phyloP scores from a whole-genome alignment of 2,113 vertebrate species.

The Himantopus leucocephalus region DNA sequence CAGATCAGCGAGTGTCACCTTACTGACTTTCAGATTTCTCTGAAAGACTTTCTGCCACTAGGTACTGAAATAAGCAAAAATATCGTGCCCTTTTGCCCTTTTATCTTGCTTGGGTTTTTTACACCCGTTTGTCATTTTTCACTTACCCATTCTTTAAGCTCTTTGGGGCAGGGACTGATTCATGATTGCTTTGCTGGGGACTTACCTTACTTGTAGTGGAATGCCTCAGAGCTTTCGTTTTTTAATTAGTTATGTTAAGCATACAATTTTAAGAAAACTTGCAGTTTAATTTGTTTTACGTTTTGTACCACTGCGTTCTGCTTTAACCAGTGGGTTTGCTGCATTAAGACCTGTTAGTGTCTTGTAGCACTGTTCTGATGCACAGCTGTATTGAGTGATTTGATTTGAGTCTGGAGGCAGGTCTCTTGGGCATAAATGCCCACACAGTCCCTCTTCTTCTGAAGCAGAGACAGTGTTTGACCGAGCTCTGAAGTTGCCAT shows the following conservation, averaged over 20 bases:
- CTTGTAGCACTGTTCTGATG: not conserved
- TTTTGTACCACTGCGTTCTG: not conserved
- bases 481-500: not conserved
- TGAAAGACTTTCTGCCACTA: not conserved
- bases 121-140: not conserved
- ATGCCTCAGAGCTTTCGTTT: not conserved
- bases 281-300: not conserved
- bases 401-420: not conserved
- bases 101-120: not conserved
- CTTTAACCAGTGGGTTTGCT: not conserved
- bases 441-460: not conserved
- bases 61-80: not conserved
- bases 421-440: not conserved
- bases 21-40: not conserved
- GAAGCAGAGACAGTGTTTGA: not conserved
- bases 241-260: not conserved
- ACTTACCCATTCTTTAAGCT: not conserved
- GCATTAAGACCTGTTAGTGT: not conserved
- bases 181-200: not conserved
- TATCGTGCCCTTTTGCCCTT: not conserved
- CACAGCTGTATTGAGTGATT: not conserved
- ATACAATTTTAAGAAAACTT: not conserved
- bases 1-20: not conserved
- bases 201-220: not conserved
- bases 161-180: not conserved